These are phyloP conservation scores for Diprion similis DNA, from an alignment of 1,140 invertebrate genomes.

Conservation along the genomic window DNA sequence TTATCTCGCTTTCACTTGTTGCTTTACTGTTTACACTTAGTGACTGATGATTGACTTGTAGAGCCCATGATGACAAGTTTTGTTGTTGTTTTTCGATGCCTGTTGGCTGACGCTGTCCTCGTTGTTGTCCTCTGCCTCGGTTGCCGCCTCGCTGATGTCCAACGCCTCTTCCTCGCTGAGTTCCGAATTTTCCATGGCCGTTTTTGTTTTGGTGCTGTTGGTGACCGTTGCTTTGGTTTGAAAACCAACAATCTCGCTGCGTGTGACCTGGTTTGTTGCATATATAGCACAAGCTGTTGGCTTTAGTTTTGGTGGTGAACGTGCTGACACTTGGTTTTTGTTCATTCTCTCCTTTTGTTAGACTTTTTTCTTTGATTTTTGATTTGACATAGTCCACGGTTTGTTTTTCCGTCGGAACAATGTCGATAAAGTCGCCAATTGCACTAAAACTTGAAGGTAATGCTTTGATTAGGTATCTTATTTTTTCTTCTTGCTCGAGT, in stretches of 20 bases:
- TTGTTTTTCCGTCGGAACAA: constrained; percentile 42
- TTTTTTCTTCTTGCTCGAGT: constrained; percentile 40
- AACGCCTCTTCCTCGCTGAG: neutral
- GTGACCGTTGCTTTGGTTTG: neutral
- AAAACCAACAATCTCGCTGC: neutral
- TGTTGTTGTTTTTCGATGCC: neutral
- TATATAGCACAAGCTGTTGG: neutral
- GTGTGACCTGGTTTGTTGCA: neutral
- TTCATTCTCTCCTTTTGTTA: constrained; percentile 21
- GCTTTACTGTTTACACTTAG: neutral
- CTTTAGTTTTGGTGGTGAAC: neutral
- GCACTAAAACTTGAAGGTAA: constrained; percentile 14
- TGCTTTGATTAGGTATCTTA: constrained; percentile 45
- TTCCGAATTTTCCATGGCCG: neutral
- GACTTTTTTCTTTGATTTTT: constrained; percentile 42
- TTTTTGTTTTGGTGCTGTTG: neutral
- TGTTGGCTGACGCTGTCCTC: neutral
- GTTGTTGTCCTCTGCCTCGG: neutral
- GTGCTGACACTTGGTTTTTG: constrained; percentile 17
- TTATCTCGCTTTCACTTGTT: constrained; percentile 20
- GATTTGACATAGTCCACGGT: constrained; percentile 50
- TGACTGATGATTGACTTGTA: neutral
- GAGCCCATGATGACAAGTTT: constrained; percentile 2
- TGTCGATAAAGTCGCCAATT: constrained; percentile 23
- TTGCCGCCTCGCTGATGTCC: neutral